Percentiles rank a stretch among this genome's conserved stretches.
Evolutionary conservation across 2,888 invertebrate genomes (phyloP).

Genomic region (Ellobium chinense): DNA sequence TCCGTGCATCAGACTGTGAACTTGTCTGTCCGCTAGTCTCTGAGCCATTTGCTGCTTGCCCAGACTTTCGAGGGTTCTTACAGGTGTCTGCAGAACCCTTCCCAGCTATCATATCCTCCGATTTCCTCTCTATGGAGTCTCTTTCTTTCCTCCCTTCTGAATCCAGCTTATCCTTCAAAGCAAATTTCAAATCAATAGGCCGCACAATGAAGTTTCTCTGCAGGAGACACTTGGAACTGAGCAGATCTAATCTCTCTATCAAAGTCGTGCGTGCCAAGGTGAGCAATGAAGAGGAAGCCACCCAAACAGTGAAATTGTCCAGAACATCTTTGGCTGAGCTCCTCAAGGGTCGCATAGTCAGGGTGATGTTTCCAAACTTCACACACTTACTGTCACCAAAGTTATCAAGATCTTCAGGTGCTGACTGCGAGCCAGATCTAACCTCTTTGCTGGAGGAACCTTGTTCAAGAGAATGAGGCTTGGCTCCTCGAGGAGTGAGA

Average conservation of each 20-base stretch:
- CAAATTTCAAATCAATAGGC: constrained; percentile 18
- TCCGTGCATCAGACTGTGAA: background rate
- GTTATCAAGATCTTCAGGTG: no score
- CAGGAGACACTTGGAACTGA: constrained; percentile 18
- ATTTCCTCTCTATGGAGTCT: background rate
- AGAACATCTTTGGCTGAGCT: background rate
- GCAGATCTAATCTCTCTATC: constrained; percentile 34
- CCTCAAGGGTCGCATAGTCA: constrained; percentile 3
- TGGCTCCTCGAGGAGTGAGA: background rate
- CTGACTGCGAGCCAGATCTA: no score
- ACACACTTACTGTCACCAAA: background rate
- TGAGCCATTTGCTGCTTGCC: background rate
- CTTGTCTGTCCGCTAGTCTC: background rate
- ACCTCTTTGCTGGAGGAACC: background rate
- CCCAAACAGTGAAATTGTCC: constrained; percentile 25
- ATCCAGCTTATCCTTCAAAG: background rate
- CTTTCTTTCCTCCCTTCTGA: background rate
- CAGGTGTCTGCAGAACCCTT: background rate
- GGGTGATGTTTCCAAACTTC: background rate
- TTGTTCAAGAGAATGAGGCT: background rate
- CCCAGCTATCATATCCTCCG: background rate
- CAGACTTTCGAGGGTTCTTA: background rate
- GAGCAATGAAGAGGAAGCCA: constrained; percentile 32
- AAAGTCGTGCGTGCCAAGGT: constrained; percentile 35
- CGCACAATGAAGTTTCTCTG: constrained; percentile 32